Conservation (phyloP, 2,113 vertebrate species). For the Pongo abelii region DNA sequence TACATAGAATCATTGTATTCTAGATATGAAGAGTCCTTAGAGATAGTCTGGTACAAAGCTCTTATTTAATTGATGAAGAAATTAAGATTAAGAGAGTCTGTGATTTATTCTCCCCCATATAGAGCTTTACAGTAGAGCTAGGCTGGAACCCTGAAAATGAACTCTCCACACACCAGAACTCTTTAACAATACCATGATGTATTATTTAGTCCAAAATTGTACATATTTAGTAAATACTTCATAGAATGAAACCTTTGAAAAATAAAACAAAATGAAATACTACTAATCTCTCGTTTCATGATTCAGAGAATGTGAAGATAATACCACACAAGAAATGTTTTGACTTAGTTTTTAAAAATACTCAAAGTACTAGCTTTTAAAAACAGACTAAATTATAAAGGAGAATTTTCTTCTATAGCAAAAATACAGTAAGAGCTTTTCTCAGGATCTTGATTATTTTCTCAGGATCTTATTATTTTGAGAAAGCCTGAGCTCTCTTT, state of each 20-base stretch:
- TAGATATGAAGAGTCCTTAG: neutral
- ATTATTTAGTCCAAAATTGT: neutral
- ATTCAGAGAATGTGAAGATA: neutral
- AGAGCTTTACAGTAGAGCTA: neutral
- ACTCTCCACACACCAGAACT: neutral
- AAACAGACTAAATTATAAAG: neutral
- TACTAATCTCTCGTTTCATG: neutral
- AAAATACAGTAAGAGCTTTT: neutral
- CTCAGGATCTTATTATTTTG: conserved; percentile 43
- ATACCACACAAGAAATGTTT: neutral
- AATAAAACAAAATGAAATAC: neutral
- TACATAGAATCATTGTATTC: neutral
- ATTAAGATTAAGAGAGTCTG: neutral
- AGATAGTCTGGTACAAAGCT: neutral
- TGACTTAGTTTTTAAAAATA: neutral
- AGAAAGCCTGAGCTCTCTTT: neutral
- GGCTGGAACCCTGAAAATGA: neutral
- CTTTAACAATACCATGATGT: neutral
- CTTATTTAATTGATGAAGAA: neutral
- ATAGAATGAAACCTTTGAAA: neutral
- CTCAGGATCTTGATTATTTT: conserved; percentile 40
- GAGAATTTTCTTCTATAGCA: neutral
- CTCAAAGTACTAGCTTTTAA: neutral
- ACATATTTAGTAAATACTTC: neutral
- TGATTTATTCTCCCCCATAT: neutral